phyloP scores from a whole-genome alignment of 2,113 vertebrate species.

The Coptodon rendalli region DNA sequence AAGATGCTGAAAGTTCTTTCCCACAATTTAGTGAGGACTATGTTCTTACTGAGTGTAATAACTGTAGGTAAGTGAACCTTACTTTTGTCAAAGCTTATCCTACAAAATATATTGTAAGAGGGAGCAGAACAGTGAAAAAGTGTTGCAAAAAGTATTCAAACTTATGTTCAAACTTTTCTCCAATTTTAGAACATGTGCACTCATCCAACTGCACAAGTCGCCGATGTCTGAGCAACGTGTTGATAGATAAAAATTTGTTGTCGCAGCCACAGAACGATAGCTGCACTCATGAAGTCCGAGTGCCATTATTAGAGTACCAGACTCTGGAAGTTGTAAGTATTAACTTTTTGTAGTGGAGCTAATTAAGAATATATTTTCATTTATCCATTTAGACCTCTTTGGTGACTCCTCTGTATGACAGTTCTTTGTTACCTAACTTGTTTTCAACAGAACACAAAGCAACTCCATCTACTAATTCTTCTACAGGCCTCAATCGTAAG shows the following conservation, averaged over 20 bases:
- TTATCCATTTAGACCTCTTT: not conserved
- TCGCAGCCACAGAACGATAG: slow-evolving; percentile 55
- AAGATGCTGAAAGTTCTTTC: not conserved
- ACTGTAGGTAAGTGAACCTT: slow-evolving; percentile 20
- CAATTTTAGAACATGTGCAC: not conserved
- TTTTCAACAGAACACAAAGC: slow-evolving; percentile 60
- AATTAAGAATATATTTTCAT: not conserved
- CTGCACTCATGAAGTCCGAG: slow-evolving; percentile 25
- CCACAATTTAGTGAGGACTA: not conserved
- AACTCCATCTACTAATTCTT: slow-evolving; percentile 36
- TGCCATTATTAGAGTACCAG: slow-evolving; percentile 54
- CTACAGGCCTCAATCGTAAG: slow-evolving; percentile 53
- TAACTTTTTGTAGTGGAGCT: not conserved
- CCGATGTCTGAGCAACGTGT: slow-evolving; percentile 55
- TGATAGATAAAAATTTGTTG: not conserved
- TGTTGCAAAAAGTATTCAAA: not conserved
- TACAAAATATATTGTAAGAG: not conserved
- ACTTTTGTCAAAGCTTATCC: not conserved
- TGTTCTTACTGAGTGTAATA: slow-evolving; percentile 1
- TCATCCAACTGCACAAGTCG: slow-evolving; percentile 9
- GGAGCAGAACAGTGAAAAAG: not conserved
- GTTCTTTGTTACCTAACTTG: not conserved
- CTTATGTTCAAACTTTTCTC: not conserved
- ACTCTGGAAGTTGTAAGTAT: slow-evolving; percentile 65
- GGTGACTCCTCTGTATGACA: not conserved